phyloP scores from a whole-genome alignment of 1,140 invertebrate species.

The Zaprionus tsacasi region DNA sequence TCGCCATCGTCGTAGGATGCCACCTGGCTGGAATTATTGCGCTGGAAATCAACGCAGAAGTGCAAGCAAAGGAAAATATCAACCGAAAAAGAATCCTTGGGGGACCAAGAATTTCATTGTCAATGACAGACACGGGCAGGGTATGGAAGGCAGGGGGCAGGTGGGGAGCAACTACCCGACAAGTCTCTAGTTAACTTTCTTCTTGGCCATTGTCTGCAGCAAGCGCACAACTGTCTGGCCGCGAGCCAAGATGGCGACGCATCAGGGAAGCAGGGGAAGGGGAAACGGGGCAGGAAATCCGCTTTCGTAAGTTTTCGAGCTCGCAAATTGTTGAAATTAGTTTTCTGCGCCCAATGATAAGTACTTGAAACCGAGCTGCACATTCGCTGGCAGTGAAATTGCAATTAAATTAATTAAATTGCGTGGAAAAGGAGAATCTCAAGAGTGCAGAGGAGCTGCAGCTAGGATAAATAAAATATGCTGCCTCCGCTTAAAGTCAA shows the following conservation, averaged over 20 bases:
- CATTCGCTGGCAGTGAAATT: slow-evolving; percentile 47
- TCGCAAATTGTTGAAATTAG: slow-evolving; percentile 80
- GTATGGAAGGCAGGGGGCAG: background rate
- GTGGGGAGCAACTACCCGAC: background rate
- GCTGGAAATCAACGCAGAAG: slow-evolving; percentile 38
- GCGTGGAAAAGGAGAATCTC: slow-evolving; percentile 37
- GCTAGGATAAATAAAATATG: background rate
- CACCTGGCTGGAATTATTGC: slow-evolving; percentile 52
- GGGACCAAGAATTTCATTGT: slow-evolving; percentile 69
- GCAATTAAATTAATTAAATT: slow-evolving; percentile 81
- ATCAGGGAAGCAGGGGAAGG: background rate
- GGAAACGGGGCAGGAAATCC: slow-evolving; percentile 57
- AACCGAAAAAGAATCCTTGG: slow-evolving; percentile 38
- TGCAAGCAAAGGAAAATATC: slow-evolving; percentile 38
- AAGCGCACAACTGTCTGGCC: slow-evolving; percentile 48
- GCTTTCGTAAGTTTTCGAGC: slow-evolving; percentile 74
- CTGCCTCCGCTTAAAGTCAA: slow-evolving; percentile 3
- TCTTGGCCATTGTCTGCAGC: slow-evolving; percentile 74
- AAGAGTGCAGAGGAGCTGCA: slow-evolving; percentile 22
- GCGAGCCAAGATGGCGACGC: background rate
- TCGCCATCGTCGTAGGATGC: slow-evolving; percentile 11
- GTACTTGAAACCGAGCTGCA: slow-evolving; percentile 74
- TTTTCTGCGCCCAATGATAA: slow-evolving; percentile 79
- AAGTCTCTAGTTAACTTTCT: slow-evolving; percentile 70
- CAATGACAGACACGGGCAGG: slow-evolving; percentile 38